Evolutionary conservation across 2,888 invertebrate species (phyloP).

Genomic region (Zaprionus obscuricornis): DNA sequence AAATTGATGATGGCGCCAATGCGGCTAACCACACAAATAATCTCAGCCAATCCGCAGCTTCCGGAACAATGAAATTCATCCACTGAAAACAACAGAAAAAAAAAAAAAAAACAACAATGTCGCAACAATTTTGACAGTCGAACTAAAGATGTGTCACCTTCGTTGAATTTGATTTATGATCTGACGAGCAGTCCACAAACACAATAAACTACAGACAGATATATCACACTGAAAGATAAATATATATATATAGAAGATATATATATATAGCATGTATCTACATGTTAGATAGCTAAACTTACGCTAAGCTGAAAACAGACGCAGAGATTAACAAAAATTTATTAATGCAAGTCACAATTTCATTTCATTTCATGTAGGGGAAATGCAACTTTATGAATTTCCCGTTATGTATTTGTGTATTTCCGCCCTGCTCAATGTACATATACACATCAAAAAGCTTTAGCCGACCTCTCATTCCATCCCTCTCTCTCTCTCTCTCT

Average conservation of each 20-base stretch:
- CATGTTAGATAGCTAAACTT: no score
- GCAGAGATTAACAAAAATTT: constrained; percentile 36
- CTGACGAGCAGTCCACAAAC: no score
- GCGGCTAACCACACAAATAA: constrained; percentile 50
- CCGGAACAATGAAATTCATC: constrained; percentile 19
- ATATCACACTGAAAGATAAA: no score
- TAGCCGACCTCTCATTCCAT: constrained; percentile 1
- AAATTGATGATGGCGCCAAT: constrained; percentile 68
- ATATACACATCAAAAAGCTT: constrained; percentile 62
- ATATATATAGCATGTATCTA: no score
- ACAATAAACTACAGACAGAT: no score
- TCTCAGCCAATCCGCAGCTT: constrained; percentile 45
- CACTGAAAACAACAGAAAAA: constrained; percentile 3
- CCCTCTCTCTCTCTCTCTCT: not conserved
- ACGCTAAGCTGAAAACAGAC: not conserved
- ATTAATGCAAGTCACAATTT: constrained; percentile 40
- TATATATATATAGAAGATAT: no score
- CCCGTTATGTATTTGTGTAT: constrained; percentile 13
- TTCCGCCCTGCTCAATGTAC: constrained; percentile 53
- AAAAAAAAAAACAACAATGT: constrained; percentile 15
- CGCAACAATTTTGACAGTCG: constrained; percentile 47
- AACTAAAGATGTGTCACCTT: constrained; percentile 41
- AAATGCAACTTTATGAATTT: constrained; percentile 30
- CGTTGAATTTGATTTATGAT: no score
- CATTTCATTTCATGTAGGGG: not conserved